Conservation (phyloP, 2,113 vertebrate species). For the Pedetes capensis region DNA sequence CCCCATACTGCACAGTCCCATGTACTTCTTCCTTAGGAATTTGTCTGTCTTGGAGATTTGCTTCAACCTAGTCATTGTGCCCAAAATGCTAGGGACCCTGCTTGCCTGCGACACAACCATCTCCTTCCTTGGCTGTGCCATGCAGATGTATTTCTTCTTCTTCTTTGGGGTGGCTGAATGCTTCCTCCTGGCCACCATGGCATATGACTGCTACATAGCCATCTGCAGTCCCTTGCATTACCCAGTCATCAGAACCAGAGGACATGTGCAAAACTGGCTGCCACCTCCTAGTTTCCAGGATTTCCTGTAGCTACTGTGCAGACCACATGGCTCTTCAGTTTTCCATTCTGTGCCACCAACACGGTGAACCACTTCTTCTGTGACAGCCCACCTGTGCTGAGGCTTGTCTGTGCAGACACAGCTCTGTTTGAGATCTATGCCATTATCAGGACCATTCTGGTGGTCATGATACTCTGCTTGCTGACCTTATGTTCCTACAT, state of each 20-base stretch:
- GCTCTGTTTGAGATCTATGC: slow-evolving; percentile 47
- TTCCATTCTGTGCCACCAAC: slow-evolving; percentile 42
- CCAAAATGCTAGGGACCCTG: slow-evolving; percentile 58
- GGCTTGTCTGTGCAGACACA: slow-evolving; percentile 61
- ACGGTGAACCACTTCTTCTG: slow-evolving; percentile 66
- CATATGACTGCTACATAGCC: slow-evolving; percentile 62
- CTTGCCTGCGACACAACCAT: slow-evolving; percentile 40
- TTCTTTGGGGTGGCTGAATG: slow-evolving; percentile 60
- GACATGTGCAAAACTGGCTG: too few relatives aligned
- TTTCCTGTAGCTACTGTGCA: too few relatives aligned
- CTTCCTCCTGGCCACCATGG: slow-evolving; percentile 58
- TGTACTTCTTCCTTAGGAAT: slow-evolving; percentile 42
- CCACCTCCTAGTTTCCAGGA: too few relatives aligned
- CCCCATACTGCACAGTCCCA: slow-evolving; percentile 28
- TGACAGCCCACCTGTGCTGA: slow-evolving; percentile 62
- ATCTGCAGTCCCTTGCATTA: slow-evolving; percentile 68
- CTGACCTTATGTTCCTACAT: slow-evolving; percentile 60
- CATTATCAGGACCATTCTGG: slow-evolving; percentile 18
- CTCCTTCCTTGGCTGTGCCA: slow-evolving; percentile 56
- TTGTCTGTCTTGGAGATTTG: slow-evolving; percentile 40
- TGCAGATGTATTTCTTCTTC: slow-evolving; percentile 63
- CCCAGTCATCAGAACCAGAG: slow-evolving; percentile 39
- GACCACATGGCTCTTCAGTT: too few relatives aligned
- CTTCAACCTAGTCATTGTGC: slow-evolving; percentile 52
- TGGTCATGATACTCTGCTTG: slow-evolving; percentile 46